Base-by-base conservation (phyloP, 2,888 invertebrate species). In the Polyommatus icarus region DNA sequence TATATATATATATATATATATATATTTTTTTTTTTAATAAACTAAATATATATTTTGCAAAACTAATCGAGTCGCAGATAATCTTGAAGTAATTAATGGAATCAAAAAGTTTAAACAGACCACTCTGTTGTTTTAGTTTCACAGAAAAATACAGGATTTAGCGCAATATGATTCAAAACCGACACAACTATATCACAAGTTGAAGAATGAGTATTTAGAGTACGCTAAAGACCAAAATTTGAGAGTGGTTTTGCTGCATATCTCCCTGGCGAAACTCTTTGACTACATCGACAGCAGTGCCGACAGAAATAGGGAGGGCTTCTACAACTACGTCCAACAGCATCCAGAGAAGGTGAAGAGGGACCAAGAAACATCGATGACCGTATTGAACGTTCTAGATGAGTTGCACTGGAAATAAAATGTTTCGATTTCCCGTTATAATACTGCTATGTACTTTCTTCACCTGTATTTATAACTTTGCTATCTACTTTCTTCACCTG, bases 151-250 rank as follows among this genome's bases (percentile, higher is more conserved):
- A 67, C 67, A 67, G 6, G 67, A 87, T 20, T 87, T 92, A 78
- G 85, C 91, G 0, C 24, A 90, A 90, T 0, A 87, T 82, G 36
- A 90, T 84, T 78, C 85, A 82, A 1, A 82, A 84, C 54, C 54
- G 18, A 0, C 92, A 91, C 77, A 82, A 81, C 0, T 92, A 91
- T 89, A 84, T 12, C 20, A 82, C 7, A 89, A 90, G 32, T 76
- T 92, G 0, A 89, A 88, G 80, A 82, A 86, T 0, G 57, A 90
- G 0, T 90, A 89, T 76, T 46, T 92, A 1, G 80, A 80, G 5
- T 77, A 81, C 0, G 80, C 84, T 0, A 79, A 81, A 0, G 83
- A 82, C 1, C 87, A 85, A n/a, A 80, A 84, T 4, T 59, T 87
- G 0, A 78, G 89, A 0, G 84, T 86, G 80, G 15, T 91, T 0